Percentiles rank a stretch among this genome's conserved stretches.
Evolutionary conservation across 2,797 vertebrate genomes (phyloP).

Genomic region (Tauraco hartlaubi): DNA sequence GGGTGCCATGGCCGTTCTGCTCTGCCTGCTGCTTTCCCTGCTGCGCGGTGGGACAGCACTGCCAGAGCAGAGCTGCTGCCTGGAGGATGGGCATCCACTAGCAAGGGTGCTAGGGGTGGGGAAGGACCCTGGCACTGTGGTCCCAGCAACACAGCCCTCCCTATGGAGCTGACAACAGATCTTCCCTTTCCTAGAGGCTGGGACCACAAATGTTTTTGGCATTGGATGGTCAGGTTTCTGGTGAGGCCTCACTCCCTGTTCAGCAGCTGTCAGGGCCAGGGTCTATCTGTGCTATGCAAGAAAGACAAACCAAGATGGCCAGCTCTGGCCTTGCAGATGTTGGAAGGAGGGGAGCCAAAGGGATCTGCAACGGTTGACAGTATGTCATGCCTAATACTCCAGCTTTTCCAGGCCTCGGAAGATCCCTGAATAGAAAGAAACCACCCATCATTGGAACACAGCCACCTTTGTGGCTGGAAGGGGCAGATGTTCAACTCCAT

Average conservation of each 20-base stretch:
- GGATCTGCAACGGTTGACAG: background rate
- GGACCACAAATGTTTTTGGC: background rate
- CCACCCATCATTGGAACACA: constrained; percentile 37
- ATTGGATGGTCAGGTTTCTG: background rate
- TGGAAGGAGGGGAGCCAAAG: background rate
- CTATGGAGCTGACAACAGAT: background rate
- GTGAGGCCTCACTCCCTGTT: background rate
- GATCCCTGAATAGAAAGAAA: constrained; percentile 65
- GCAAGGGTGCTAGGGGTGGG: fast-evolving
- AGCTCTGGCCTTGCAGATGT: background rate
- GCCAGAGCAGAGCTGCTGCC: background rate
- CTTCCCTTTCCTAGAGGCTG: background rate
- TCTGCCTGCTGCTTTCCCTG: background rate
- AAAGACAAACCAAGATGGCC: background rate
- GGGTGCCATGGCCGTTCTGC: background rate
- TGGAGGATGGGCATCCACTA: background rate
- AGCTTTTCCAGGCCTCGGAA: constrained; percentile 30
- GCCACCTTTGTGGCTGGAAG: constrained; percentile 67
- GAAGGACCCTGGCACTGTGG: background rate
- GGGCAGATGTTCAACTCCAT: constrained; percentile 62
- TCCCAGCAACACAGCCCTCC: background rate
- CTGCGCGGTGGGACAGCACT: fast-evolving
- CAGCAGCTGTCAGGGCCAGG: background rate
- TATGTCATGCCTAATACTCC: background rate
- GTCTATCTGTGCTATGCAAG: background rate